Evolutionary conservation across 2,888 invertebrate species (phyloP).

Genomic region (Drosophila eohydei): DNA sequence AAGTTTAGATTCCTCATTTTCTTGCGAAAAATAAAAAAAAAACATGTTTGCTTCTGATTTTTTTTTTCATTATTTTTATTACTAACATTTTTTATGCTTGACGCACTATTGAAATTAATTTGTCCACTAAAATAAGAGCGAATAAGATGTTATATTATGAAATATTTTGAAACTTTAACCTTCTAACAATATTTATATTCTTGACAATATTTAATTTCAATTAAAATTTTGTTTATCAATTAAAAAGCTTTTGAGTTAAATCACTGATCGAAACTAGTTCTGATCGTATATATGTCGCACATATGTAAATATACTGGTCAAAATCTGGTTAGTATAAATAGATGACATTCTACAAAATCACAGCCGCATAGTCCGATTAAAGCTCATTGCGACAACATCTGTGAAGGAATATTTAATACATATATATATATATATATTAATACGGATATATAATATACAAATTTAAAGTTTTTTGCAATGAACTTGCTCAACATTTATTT

Average conservation of each 20-base stretch:
- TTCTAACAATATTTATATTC: background rate
- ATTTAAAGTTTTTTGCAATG: constrained; percentile 10
- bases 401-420: constrained; percentile 4
- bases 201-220: background rate
- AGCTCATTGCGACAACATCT: constrained; percentile 29
- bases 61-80: background rate
- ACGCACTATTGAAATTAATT: background rate
- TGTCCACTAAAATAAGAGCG: background rate
- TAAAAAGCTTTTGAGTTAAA: constrained; percentile 7
- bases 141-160: background rate
- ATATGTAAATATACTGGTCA: constrained; percentile 36
- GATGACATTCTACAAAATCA: constrained; percentile 16
- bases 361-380: constrained; percentile 19
- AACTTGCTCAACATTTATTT: background rate
- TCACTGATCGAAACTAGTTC: constrained; percentile 39
- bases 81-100: background rate
- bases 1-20: constrained; percentile 8
- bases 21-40: constrained; percentile 7
- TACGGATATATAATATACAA: background rate
- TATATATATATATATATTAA: background rate
- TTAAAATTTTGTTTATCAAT: constrained; percentile 19
- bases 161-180: background rate
- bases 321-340: constrained; percentile 48
- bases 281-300: constrained; percentile 5
- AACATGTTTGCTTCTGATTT: constrained; percentile 7